Base-by-base conservation (phyloP, 2,888 invertebrate genomes). In the Drosophila glabriapex region DNA sequence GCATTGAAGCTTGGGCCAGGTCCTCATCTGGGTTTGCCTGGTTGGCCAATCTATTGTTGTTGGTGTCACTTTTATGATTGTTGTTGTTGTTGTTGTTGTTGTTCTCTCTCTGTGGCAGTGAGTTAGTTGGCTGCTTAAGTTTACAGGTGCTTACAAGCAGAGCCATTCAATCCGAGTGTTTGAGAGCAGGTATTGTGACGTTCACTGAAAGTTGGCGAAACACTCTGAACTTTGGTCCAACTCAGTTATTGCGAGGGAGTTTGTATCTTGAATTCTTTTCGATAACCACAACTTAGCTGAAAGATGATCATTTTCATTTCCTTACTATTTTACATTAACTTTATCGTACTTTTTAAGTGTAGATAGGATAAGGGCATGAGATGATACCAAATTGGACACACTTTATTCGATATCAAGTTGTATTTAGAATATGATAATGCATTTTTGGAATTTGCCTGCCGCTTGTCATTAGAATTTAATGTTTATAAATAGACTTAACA, bases 101-200 rank as follows among this genome's bases (percentile, higher is more conserved):
- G 29, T 7, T 54, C 31, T 46, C 14, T 35, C 29, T 22, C 29
- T 22, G 29, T 35, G 29, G 10, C 54, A 43, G 53, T 31, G 54
- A 56, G 62, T 55, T 68, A 68, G 69, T 78, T 68, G 68, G 55
- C 75, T 69, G 76, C 73, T 63, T 67, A 73, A 71, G 61, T 73
- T 71, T 79, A 72, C 84, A 85, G 89, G 86, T 85, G 89, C 70
- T 81, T 73, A 62, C 64, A 55, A 55, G 33, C 68, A 69, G 64
- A 74, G 62, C 68, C 53, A 49, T 55, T 68, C 55, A 70, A 52
- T 50, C 43, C 12, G 25, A 43, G 61, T 28, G 35, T 33, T 25
- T 50, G 31, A 35, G 43, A 29, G 5, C 28, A 19, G 19, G 5
- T 25, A 49, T 58, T 55, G 25, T n/a, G 39, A 49, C 43, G 60